Evolutionary conservation across 2,888 invertebrate genomes (phyloP).

Genomic region (Nemotelus nigrinus): DNA sequence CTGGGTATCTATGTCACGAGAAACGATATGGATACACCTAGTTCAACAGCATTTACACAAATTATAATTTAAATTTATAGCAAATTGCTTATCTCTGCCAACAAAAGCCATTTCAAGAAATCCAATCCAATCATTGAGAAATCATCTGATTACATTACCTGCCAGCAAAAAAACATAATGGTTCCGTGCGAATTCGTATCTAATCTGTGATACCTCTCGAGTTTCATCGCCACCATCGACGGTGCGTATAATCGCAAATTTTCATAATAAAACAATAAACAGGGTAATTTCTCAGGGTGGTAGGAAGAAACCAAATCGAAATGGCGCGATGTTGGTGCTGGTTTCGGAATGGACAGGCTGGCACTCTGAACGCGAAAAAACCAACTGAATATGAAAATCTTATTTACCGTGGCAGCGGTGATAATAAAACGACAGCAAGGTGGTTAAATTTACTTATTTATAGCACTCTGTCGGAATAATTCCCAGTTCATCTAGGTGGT

Average conservation of each 20-base stretch:
- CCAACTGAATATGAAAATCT: slow-evolving; percentile 32
- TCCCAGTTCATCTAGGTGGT: slow-evolving; percentile 38
- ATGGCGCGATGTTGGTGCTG: background rate
- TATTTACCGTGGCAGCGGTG: background rate
- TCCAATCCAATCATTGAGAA: slow-evolving; percentile 28
- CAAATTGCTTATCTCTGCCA: slow-evolving; percentile 5
- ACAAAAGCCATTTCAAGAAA: slow-evolving; percentile 4
- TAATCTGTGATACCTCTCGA: background rate
- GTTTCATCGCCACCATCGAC: slow-evolving; percentile 8
- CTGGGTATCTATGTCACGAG: too few relatives aligned
- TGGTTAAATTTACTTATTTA: slow-evolving; percentile 46
- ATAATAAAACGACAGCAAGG: slow-evolving; percentile 42
- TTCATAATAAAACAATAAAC: slow-evolving; percentile 46
- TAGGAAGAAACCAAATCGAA: background rate
- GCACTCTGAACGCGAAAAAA: background rate
- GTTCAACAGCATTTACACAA: background rate
- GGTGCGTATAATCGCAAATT: slow-evolving; percentile 41
- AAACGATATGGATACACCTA: too few relatives aligned
- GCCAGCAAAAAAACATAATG: background rate
- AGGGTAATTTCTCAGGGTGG: slow-evolving; percentile 14
- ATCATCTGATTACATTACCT: background rate
- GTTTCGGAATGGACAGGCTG: background rate
- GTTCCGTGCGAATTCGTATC: slow-evolving; percentile 5
- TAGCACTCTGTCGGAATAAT: slow-evolving; percentile 24
- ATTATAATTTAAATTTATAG: slow-evolving; percentile 25